Percentiles rank a stretch among this genome's conserved stretches.
Conservation (phyloP, 2,888 invertebrate genomes). For the Cynaeus angustus region DNA sequence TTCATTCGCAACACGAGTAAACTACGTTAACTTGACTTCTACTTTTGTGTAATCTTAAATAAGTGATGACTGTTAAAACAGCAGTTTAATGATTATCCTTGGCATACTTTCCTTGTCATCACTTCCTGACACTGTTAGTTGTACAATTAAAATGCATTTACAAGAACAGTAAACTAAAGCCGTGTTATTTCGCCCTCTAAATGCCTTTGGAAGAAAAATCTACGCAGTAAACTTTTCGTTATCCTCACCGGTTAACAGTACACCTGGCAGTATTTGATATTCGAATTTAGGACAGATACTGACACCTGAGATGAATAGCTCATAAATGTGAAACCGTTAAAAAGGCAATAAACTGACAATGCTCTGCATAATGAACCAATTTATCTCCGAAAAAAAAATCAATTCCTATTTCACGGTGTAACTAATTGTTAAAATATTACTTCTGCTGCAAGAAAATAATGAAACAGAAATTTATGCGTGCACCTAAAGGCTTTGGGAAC, state of each 20-base stretch:
- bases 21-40: no score
- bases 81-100: no score
- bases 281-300: background rate
- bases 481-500: constrained; percentile 17
- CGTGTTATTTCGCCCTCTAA: no score
- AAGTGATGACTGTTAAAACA: no score
- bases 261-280: background rate
- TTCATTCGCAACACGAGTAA: no score
- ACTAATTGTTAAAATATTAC: constrained; percentile 22
- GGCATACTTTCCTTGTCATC: no score
- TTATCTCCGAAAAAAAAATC: constrained; percentile 10
- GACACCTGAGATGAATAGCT: constrained; percentile 1
- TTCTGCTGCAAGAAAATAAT: constrained; percentile 11
- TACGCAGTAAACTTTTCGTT: no score
- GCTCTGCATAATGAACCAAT: constrained; percentile 14
- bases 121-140: no score
- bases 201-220: no score
- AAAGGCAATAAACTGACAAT: constrained; percentile 5
- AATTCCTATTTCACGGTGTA: constrained; percentile 21
- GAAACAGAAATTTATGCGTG: constrained; percentile 36
- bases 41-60: no score
- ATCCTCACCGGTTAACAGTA: background rate
- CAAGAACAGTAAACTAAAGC: no score
- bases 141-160: no score
- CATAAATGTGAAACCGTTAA: constrained; percentile 11